Conservation (phyloP, 1,140 invertebrate genomes). For the Catajapyx aquilonaris region DNA sequence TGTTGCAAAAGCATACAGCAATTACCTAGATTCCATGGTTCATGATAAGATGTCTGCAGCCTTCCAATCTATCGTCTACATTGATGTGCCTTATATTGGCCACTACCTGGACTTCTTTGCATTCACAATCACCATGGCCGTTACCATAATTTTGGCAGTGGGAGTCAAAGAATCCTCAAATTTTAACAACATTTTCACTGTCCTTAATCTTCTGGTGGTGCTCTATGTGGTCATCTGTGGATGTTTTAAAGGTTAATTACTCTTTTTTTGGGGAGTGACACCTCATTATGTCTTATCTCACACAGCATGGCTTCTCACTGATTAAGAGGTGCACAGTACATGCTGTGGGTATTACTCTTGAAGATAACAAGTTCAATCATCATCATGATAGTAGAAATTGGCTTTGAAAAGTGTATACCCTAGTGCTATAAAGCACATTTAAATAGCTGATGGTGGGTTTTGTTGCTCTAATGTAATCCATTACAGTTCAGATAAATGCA, state of each 20-base stretch:
- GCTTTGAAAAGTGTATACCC: too few relatives aligned
- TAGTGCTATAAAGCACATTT: too few relatives aligned
- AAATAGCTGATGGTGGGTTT: too few relatives aligned
- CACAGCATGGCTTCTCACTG: too few relatives aligned
- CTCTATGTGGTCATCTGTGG: slow-evolving; percentile 61
- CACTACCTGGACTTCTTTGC: slow-evolving; percentile 27
- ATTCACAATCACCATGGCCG: slow-evolving; percentile 17
- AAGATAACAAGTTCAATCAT: too few relatives aligned
- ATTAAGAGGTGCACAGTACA: too few relatives aligned
- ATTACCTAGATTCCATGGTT: slow-evolving; percentile 28
- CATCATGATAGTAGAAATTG: too few relatives aligned
- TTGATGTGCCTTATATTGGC: slow-evolving; percentile 20
- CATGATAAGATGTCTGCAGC: slow-evolving; percentile 22
- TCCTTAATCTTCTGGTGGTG: slow-evolving; percentile 67
- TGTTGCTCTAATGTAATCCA: too few relatives aligned
- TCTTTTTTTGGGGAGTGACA: too few relatives aligned
- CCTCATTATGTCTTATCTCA: too few relatives aligned
- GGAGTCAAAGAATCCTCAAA: slow-evolving; percentile 76
- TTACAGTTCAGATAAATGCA: too few relatives aligned
- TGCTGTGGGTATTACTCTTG: too few relatives aligned
- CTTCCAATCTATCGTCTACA: slow-evolving; percentile 21
- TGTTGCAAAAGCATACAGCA: slow-evolving; percentile 32
- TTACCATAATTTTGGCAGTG: slow-evolving; percentile 43
- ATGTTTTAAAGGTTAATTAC: slow-evolving; percentile 42
- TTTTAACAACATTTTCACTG: slow-evolving; percentile 78